Evolutionary conservation across 2,888 invertebrate species (phyloP).

Genomic region (Cerastoderma edule): DNA sequence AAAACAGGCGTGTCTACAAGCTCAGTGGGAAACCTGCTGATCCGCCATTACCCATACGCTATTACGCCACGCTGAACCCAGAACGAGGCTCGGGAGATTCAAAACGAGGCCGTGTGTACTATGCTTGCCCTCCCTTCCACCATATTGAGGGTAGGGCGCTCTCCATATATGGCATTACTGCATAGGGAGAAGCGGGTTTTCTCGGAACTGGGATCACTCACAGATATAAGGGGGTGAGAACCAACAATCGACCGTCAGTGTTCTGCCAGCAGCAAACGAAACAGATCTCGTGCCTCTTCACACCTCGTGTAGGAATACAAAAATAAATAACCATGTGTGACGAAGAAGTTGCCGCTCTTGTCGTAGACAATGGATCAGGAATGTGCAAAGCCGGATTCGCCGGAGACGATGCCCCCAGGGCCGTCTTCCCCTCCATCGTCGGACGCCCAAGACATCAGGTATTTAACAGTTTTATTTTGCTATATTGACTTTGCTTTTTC

Average conservation of each 20-base stretch:
- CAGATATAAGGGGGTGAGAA: slow-evolving; percentile 42
- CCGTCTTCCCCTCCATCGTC: slow-evolving; percentile 71
- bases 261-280: slow-evolving; percentile 42
- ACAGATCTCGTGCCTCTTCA: slow-evolving; percentile 42
- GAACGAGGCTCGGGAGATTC: slow-evolving; percentile 12
- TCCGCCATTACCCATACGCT: slow-evolving; percentile 21
- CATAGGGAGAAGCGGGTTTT: slow-evolving; percentile 49
- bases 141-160: slow-evolving; percentile 42
- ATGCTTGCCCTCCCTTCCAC: slow-evolving; percentile 40
- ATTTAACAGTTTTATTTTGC: no score
- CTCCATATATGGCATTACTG: slow-evolving; percentile 54
- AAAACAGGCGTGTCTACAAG: slow-evolving; percentile 42
- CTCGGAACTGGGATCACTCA: slow-evolving; percentile 44
- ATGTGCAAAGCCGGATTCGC: slow-evolving; percentile 74
- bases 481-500: no score
- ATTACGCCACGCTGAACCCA: slow-evolving; percentile 18
- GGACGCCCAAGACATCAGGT: slow-evolving; percentile 73
- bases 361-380: slow-evolving; percentile 92
- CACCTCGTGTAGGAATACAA: slow-evolving; percentile 33
- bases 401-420: slow-evolving; percentile 71
- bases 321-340: slow-evolving; percentile 66
- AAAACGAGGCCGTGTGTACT: slow-evolving; percentile 39
- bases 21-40: slow-evolving; percentile 27
- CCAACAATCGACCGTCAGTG: slow-evolving; percentile 43
- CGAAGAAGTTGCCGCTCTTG: slow-evolving; percentile 83